Evolutionary conservation across 2,113 vertebrate species (phyloP).

Genomic region (Anoura caudifer): DNA sequence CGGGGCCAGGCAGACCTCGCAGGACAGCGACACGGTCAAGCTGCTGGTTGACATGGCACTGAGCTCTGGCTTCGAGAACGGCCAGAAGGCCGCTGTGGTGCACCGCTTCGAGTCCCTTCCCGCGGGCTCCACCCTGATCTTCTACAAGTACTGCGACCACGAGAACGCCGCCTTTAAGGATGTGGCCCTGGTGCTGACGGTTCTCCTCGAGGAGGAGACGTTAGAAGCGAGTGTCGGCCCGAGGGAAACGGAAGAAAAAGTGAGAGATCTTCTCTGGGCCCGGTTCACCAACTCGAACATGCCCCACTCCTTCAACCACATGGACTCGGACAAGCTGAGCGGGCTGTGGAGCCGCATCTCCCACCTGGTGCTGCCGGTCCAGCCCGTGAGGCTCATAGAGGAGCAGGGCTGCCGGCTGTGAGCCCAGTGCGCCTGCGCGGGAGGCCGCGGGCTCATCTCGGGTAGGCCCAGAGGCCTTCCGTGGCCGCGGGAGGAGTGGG

Average conservation of each 20-base stretch:
- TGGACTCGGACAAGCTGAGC: conserved; percentile 85
- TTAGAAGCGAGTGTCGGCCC: conserved; percentile 77
- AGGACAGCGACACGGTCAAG: conserved; percentile 89
- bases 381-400: conserved; percentile 78
- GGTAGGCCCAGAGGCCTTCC: background rate
- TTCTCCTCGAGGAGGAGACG: conserved; percentile 86
- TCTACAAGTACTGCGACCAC: conserved; percentile 98
- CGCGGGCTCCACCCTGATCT: conserved; percentile 92
- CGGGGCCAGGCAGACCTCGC: conserved; percentile 72
- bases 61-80: conserved; percentile 83
- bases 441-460: background rate
- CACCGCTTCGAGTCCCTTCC: conserved; percentile 92
- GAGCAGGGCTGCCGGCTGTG: conserved; percentile 66
- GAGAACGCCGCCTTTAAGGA: conserved; percentile 93
- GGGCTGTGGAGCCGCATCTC: conserved; percentile 88
- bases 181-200: conserved; percentile 89
- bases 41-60: conserved; percentile 86
- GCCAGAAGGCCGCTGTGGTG: conserved; percentile 86
- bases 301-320: conserved; percentile 73
- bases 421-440: background rate
- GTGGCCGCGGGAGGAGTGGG: background rate
- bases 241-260: conserved; percentile 88
- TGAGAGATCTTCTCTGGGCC: conserved; percentile 88
- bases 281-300: conserved; percentile 71
- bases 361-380: conserved; percentile 83